Evolutionary conservation across 2,113 vertebrate genomes (phyloP).

Genomic region (Ceuthmochares aereus): DNA sequence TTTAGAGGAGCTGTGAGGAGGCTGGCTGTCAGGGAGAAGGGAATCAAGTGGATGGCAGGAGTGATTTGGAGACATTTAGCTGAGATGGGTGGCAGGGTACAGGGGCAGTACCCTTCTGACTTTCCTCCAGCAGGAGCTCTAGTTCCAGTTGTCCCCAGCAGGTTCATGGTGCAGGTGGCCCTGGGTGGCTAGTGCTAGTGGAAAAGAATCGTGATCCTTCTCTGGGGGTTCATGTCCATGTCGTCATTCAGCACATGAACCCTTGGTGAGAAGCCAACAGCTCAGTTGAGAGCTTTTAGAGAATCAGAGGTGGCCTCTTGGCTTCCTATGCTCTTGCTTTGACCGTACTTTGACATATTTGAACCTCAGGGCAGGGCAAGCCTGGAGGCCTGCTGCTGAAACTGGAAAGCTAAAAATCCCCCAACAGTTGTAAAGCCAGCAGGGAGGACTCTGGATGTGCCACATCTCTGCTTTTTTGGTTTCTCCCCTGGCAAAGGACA

Average conservation of each 20-base stretch:
- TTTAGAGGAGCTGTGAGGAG: background rate
- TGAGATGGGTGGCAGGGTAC: background rate
- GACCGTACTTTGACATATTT: background rate
- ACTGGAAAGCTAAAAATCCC: constrained; percentile 15
- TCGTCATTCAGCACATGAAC: background rate
- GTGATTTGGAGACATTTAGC: background rate
- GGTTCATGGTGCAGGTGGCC: background rate
- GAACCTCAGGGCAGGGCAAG: background rate
- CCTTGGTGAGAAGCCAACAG: background rate
- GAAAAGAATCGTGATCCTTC: background rate
- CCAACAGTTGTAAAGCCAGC: background rate
- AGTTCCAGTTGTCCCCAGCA: background rate
- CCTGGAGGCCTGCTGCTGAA: background rate
- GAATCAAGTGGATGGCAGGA: background rate
- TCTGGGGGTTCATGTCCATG: background rate
- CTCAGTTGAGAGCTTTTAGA: background rate
- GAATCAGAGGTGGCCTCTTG: background rate
- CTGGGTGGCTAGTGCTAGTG: background rate
- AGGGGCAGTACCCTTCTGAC: background rate
- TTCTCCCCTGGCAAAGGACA: constrained; percentile 2
- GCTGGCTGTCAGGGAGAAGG: background rate
- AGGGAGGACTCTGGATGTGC: background rate
- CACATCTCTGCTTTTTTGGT: constrained; percentile 37
- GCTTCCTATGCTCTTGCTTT: background rate
- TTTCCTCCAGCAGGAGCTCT: background rate